These are phyloP conservation scores for Microcebus jonahi DNA, from an alignment of 2,113 vertebrate species.

Conservation along the genomic window DNA sequence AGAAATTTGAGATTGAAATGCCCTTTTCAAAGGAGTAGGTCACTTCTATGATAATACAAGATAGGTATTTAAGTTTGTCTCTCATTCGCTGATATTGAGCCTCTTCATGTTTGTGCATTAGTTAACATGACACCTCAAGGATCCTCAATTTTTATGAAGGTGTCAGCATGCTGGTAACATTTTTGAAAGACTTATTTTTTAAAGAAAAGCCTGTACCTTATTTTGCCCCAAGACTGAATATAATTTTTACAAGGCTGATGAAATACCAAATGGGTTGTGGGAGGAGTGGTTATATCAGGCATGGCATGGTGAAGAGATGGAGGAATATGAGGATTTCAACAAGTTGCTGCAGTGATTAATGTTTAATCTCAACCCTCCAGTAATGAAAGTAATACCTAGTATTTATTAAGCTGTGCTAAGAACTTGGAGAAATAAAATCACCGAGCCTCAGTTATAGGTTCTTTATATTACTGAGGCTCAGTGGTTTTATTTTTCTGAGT, in stretches of 20 bases:
- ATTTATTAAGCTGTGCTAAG: not conserved
- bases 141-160: conserved; percentile 57
- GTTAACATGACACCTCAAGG: conserved; percentile 44
- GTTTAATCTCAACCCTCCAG: not conserved
- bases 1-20: conserved; percentile 64
- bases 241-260: conserved; percentile 40
- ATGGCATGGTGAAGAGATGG: not conserved
- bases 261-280: not conserved
- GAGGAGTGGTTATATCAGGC: not conserved
- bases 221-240: not conserved
- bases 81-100: not conserved
- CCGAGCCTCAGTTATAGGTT: not conserved
- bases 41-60: conserved; percentile 23
- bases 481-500: not conserved
- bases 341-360: not conserved
- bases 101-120: conserved; percentile 15
- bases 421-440: conserved; percentile 14
- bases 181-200: conserved; percentile 1
- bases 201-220: not conserved
- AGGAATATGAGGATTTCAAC: not conserved
- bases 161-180: conserved; percentile 30
- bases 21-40: conserved; percentile 57
- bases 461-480: not conserved
- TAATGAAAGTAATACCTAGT: conserved; percentile 23
- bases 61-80: conserved; percentile 28